Base-by-base conservation (phyloP, 2,797 vertebrate species). In the Neopelma chrysocephalum region DNA sequence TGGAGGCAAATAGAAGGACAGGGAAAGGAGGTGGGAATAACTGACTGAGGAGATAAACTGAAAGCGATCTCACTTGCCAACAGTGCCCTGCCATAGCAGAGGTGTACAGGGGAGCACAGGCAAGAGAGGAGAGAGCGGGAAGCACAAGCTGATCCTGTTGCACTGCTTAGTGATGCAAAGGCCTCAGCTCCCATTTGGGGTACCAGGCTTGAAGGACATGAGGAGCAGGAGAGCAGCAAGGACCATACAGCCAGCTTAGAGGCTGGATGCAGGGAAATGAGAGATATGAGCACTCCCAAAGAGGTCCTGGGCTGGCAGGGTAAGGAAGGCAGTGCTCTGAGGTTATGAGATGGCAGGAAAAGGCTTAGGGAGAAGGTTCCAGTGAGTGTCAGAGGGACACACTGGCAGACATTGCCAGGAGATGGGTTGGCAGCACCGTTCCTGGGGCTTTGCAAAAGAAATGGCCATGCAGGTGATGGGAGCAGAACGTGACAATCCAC, bases 191-290 rank as follows among this genome's bases (percentile, higher is more conserved):
- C 17, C 15, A 1, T 83, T 27, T 86, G 18, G 36, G 11, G 10
- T 68, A n/a, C 18, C 0, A 0, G 11, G 11, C 9, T 32, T 75
- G 60, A 53, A 47, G n/a, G 29, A 45, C 1, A 1, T 26, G 58
- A 75, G 21, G 10, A 81, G 16, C 31, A 77, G 56, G n/a, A 80
- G 4, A 83, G 32, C 54, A 65, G 38, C 18, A 69, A 78, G 32
- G 50, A 32, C 14, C 40, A 9, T 2, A 2, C 20, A 58, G 17
- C 12, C 21, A 23, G 36, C 20, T 43, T 40, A 51, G 62, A 54
- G 65, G 12, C 32, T 92, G 77, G 38, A 60, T 53, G 10, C 10
- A 51, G 60, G 31, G 43, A 27, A 3, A 5, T 34, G 7, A 65
- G 54, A 17, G 40, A 64, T 11, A 4, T 26, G 31, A 3, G 2